Evolutionary conservation across 2,888 invertebrate species (phyloP), one percentile per base, ranked within the genome.

Genomic region (Pocota personata): DNA sequence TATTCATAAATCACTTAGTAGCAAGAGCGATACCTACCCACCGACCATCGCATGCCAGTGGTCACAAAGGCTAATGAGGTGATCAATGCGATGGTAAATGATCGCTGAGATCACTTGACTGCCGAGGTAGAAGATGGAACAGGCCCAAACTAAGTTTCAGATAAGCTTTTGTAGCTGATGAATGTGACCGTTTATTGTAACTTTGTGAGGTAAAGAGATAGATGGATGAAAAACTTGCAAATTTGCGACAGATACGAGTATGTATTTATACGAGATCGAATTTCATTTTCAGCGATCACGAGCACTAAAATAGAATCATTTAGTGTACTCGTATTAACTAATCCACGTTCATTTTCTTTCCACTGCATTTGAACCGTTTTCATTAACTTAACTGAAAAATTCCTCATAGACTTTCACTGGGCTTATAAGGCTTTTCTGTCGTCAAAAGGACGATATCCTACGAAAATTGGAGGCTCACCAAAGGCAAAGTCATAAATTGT

Each of bases 51-150:
- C 64, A 79, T 79, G 43, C 35, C 58, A 64, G 57, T 64, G 78
- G 71, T 48, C 71, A 46, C 71, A 37, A 37, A 64, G 57, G 78
- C 78, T 72, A 79, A 79, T 79, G 78, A 79, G 78, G 64, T 72
- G 78, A 71, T 71, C 62, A 72, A n/a, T n/a, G 46, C 7, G 72
- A 79, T 72, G 71, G 60, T 79, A 79, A 72, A 72, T 72, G 78
- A 79, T 64, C 78, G 27, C 16, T 30, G 64, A 43, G 71, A 64
- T 64, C 48, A 71, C 71, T 77, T 66, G 37, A 30, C 35, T 43
- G 43, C 2, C 12, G 32, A 21, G 21, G 57, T 24, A 48, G 40
- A 30, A 4, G 64, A 75, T 62, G 12, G 62, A 75, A 43, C 55
- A 21, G 64, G 10, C 16, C 1, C 24, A 24, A 3, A 1, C 30